A percentile compares a stretch with the other conserved stretches of the same genome.
Evolutionary conservation across 2,113 vertebrate species (phyloP).

Genomic region (Tiliqua scincoides): DNA sequence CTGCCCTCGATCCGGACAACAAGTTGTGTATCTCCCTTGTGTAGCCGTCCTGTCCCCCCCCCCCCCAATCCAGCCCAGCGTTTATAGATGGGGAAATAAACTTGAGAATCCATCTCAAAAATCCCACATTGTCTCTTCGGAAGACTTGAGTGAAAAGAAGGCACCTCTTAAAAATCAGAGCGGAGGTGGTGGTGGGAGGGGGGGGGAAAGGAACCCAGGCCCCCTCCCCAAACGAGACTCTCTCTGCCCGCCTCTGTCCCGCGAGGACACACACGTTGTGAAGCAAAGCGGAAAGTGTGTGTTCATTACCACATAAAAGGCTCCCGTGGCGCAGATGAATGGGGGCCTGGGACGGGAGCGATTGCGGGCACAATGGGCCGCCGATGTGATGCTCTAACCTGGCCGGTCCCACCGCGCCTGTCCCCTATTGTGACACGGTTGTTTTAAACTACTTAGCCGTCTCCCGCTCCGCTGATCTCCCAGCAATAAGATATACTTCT

Average conservation of each 20-base stretch:
- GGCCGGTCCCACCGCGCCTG: conserved; percentile 78
- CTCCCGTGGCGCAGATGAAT: conserved; percentile 84
- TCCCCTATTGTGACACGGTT: conserved; percentile 78
- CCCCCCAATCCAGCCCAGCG: not conserved
- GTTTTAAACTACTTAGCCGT: conserved; percentile 83
- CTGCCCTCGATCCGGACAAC: conserved; percentile 17
- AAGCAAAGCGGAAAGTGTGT: conserved; percentile 83
- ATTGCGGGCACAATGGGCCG: conserved; percentile 78
- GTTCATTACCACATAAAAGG: conserved; percentile 92
- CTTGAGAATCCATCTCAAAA: conserved; percentile 75
- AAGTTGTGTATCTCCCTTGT: conserved; percentile 52
- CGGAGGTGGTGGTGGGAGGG: not conserved
- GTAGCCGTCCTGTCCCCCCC: not conserved
- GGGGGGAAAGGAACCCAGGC: not conserved
- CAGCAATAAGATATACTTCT: conserved; percentile 81
- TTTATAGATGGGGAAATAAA: conserved; percentile 1
- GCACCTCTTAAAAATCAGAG: conserved; percentile 49
- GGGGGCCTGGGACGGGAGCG: conserved; percentile 75
- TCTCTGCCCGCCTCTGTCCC: conserved; percentile 61
- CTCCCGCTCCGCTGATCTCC: conserved; percentile 79
- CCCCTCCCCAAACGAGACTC: not conserved
- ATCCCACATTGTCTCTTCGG: conserved; percentile 72
- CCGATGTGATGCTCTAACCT: conserved; percentile 85
- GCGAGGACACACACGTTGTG: conserved; percentile 84
- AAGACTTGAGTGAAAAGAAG: conserved; percentile 26